phyloP scores from a whole-genome alignment of 64 coral and sea anemone genomes.

The Astreopora myriophthalma region DNA sequence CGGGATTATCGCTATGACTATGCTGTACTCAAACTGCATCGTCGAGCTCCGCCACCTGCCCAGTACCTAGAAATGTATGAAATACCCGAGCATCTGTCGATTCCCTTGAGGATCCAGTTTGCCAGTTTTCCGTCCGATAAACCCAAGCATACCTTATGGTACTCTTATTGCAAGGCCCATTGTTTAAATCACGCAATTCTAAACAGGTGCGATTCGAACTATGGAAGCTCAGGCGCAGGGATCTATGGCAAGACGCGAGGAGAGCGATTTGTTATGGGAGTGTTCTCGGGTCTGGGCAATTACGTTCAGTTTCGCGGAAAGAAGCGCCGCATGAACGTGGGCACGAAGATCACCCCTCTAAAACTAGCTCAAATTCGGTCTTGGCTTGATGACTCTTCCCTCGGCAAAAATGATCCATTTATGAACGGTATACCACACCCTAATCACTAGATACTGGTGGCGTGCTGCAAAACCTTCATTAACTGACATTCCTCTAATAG shows the following conservation, averaged over 20 bases:
- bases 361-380: conserved; percentile 63
- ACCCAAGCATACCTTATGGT: conserved; percentile 66
- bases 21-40: conserved; percentile 61
- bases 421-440: background rate
- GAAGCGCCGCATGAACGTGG: conserved; percentile 41
- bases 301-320: background rate
- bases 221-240: conserved; percentile 81
- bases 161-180: conserved; percentile 64
- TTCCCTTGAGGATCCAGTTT: conserved; percentile 50
- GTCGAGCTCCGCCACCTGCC: background rate
- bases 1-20: conserved; percentile 69
- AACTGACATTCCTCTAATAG: too few species aligned
- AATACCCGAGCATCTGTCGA: background rate
- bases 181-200: conserved; percentile 53
- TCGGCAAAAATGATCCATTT: background rate
- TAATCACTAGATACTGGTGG: background rate
- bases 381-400: conserved; percentile 8
- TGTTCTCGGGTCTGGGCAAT: conserved; percentile 67
- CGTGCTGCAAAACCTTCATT: too few species aligned
- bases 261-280: conserved; percentile 67
- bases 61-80: conserved; percentile 48
- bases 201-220: conserved; percentile 69
- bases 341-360: conserved; percentile 60
- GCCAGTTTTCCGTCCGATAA: conserved; percentile 81
- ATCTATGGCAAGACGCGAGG: conserved; percentile 44